A percentile compares a stretch with the other conserved stretches of the same genome.
These are phyloP conservation scores for Muscicapa comitata DNA, from an alignment of 2,797 vertebrate genomes.

Conservation along the genomic window DNA sequence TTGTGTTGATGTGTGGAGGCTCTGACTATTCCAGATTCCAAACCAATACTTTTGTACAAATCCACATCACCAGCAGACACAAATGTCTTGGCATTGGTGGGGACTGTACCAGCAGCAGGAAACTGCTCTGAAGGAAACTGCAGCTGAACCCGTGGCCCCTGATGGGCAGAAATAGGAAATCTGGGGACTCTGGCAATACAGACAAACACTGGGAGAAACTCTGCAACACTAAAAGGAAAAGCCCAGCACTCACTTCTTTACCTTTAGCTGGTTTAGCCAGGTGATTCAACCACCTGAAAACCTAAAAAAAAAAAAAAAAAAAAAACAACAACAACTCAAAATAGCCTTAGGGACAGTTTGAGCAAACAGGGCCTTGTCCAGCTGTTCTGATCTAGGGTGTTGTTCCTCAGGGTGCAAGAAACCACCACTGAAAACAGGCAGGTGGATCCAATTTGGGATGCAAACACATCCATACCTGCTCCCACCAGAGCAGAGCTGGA, in stretches of 20 bases:
- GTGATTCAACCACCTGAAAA: not conserved
- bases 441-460: not conserved
- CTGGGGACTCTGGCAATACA: fast-evolving
- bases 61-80: not conserved
- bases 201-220: not conserved
- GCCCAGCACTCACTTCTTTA: not conserved
- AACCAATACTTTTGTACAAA: not conserved
- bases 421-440: not conserved
- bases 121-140: not conserved
- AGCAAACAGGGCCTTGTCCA: not conserved
- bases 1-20: not conserved
- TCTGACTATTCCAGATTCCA: not conserved
- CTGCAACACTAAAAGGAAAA: not conserved
- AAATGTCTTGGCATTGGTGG: fast-evolving
- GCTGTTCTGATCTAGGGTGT: not conserved
- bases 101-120: not conserved
- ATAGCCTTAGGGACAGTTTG: not conserved
- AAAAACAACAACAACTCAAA: too few relatives aligned
- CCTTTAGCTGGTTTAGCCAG: not conserved
- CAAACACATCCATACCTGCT: not conserved
- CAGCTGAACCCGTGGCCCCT: not conserved
- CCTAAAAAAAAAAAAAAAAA: not conserved
- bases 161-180: not conserved
- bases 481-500: not conserved
- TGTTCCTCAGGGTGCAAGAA: not conserved